These are phyloP conservation scores for Pseudochromis fuscus DNA, from an alignment of 2,797 vertebrate species.

Conservation along the genomic window DNA sequence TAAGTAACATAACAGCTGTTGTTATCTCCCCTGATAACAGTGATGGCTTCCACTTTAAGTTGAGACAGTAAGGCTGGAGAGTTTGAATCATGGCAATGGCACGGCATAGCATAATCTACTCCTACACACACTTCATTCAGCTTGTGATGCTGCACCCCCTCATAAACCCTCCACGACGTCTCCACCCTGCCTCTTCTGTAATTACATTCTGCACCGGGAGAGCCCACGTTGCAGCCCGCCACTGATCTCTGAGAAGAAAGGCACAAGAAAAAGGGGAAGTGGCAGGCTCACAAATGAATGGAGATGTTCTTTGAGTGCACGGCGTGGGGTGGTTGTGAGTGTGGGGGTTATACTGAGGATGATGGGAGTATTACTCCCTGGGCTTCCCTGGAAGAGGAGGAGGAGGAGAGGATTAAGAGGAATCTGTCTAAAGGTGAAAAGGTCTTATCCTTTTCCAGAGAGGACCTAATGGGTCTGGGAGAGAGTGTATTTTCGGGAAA, in stretches of 20 bases:
- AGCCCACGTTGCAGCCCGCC: slow-evolving; percentile 44
- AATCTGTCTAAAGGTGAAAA: slow-evolving; percentile 66
- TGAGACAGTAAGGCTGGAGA: slow-evolving; percentile 15
- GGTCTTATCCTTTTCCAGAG: slow-evolving; percentile 52
- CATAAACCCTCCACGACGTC: slow-evolving; percentile 41
- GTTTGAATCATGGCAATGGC: slow-evolving; percentile 18
- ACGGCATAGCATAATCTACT: slow-evolving; percentile 48
- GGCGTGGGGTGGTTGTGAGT: slow-evolving; percentile 29
- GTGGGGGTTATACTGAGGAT: slow-evolving; percentile 36
- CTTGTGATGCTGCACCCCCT: slow-evolving; percentile 37
- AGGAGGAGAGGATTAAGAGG: slow-evolving; percentile 66
- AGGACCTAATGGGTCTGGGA: slow-evolving; percentile 25
- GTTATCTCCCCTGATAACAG: slow-evolving; percentile 10
- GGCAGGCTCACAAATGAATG: slow-evolving; percentile 49
- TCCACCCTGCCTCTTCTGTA: slow-evolving; percentile 58
- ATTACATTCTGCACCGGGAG: slow-evolving; percentile 64
- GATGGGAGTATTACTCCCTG: slow-evolving; percentile 62
- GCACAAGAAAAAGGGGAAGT: slow-evolving; percentile 32
- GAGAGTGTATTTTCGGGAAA: slow-evolving; percentile 6
- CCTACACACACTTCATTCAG: slow-evolving; percentile 62
- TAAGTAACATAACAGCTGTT: slow-evolving; percentile 3
- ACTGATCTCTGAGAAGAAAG: slow-evolving; percentile 38
- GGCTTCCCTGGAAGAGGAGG: slow-evolving; percentile 37
- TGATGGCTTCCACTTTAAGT: slow-evolving; percentile 23
- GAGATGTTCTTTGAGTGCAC: slow-evolving; percentile 39